Evolutionary conservation across 2,113 vertebrate genomes (phyloP).

Genomic region (Paracyprichromis sp.): DNA sequence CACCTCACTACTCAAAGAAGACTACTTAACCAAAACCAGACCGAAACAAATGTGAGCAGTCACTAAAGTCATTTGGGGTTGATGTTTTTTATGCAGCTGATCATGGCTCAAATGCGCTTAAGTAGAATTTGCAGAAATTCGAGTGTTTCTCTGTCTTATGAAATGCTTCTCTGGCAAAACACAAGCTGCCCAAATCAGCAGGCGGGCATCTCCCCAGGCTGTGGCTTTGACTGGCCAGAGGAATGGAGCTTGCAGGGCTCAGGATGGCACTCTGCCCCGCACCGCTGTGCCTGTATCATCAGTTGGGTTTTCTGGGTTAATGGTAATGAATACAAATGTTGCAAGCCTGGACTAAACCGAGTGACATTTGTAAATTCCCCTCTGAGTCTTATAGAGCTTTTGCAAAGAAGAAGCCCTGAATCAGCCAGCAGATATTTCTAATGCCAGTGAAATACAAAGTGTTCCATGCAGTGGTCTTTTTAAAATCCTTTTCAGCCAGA

Average conservation of each 20-base stretch:
- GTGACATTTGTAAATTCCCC: conserved; percentile 18
- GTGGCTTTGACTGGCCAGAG: conserved; percentile 30
- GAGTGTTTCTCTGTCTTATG: background rate
- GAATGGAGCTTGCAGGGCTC: conserved; percentile 30
- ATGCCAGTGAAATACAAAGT: background rate
- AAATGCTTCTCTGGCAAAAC: conserved; percentile 43
- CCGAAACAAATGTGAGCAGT: background rate
- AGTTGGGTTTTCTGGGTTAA: conserved; percentile 24
- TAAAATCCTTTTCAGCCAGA: background rate
- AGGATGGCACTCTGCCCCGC: conserved; percentile 45
- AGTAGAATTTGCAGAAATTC: conserved; percentile 2
- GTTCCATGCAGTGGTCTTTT: background rate
- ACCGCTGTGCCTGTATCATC: conserved; percentile 7
- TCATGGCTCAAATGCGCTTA: background rate
- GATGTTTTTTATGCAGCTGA: conserved; percentile 3
- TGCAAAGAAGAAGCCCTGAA: background rate
- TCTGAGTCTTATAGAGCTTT: background rate
- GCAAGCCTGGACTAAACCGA: background rate
- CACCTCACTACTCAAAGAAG: conserved; percentile 14
- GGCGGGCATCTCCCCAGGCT: conserved; percentile 51
- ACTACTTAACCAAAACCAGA: background rate
- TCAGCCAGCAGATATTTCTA: background rate
- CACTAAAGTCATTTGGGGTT: background rate
- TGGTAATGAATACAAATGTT: conserved; percentile 36
- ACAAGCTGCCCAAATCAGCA: conserved; percentile 36